Evolutionary conservation across 1,140 invertebrate genomes (phyloP).

Genomic region (Zophobas morio): DNA sequence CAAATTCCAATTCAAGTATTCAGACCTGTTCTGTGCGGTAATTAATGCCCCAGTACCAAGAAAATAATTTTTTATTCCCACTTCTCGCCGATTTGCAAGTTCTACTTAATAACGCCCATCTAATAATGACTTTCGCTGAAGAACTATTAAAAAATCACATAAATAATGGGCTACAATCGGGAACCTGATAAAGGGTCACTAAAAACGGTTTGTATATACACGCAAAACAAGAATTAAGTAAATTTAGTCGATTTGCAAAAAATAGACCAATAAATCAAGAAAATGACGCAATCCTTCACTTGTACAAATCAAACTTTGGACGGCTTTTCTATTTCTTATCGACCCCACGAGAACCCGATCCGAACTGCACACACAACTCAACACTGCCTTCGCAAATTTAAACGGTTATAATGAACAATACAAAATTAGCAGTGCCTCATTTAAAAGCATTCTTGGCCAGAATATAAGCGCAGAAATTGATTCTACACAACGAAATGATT

Average conservation of each 20-base stretch:
- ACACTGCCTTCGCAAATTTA: background rate
- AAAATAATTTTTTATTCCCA: too few relatives aligned
- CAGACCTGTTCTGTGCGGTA: background rate
- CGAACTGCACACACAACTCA: background rate
- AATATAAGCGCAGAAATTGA: conserved; percentile 10
- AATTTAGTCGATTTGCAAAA: conserved; percentile 36
- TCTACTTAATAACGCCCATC: background rate
- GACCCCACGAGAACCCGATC: conserved; percentile 2
- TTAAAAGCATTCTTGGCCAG: conserved; percentile 3
- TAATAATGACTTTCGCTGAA: background rate
- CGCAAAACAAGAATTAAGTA: conserved; percentile 34
- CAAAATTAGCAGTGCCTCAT: background rate
- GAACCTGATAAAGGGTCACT: conserved; percentile 31
- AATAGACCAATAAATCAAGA: conserved; percentile 37
- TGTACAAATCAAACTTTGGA: conserved; percentile 38
- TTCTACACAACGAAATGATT: conserved; percentile 30
- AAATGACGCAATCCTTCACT: conserved; percentile 38
- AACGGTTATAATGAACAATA: conserved; percentile 4
- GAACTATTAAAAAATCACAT: conserved; percentile 5
- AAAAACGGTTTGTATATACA: conserved; percentile 15
- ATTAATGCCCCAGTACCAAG: too few relatives aligned
- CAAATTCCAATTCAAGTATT: background rate
- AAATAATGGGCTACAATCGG: conserved; percentile 19
- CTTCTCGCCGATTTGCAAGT: too few relatives aligned
- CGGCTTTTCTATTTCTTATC: conserved; percentile 33